A percentile compares a stretch with the other conserved stretches of the same genome.
These are phyloP conservation scores for Cremastinae sp. DNA, from an alignment of 2,888 invertebrate genomes.

Conservation along the genomic window DNA sequence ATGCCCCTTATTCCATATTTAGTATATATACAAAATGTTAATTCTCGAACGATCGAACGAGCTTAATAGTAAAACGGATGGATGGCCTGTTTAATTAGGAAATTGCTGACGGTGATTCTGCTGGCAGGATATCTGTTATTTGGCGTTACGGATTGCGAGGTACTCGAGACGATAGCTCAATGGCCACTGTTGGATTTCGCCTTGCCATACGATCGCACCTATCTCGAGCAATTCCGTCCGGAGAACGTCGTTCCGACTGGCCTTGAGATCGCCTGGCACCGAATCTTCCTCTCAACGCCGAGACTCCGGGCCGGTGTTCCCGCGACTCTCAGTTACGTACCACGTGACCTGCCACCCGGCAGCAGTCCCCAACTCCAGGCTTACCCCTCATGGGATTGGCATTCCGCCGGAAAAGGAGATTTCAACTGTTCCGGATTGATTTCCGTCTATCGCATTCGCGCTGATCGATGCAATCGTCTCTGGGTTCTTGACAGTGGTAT, in stretches of 20 bases:
- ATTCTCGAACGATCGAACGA: not conserved
- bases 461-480: slow-evolving; percentile 90
- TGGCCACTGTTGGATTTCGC: slow-evolving; percentile 80
- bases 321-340: slow-evolving; percentile 87
- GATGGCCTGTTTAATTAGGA: slow-evolving; percentile 32
- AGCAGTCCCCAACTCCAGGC: slow-evolving; percentile 88
- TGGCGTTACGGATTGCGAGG: slow-evolving; percentile 44
- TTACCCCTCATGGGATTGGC: slow-evolving; percentile 90
- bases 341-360: slow-evolving; percentile 84
- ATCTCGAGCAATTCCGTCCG: slow-evolving; percentile 82
- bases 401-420: slow-evolving; percentile 85
- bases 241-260: slow-evolving; percentile 90
- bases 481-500: slow-evolving; percentile 92
- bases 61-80: not conserved
- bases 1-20: too few species aligned
- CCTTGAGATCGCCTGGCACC: slow-evolving; percentile 86
- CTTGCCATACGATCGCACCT: slow-evolving; percentile 77
- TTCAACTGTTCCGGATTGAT: slow-evolving; percentile 89
- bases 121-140: slow-evolving; percentile 37
- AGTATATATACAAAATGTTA: too few species aligned
- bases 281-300: slow-evolving; percentile 89
- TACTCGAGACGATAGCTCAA: slow-evolving; percentile 79
- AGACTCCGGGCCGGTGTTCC: slow-evolving; percentile 89
- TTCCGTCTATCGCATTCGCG: slow-evolving; percentile 89
- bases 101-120: slow-evolving; percentile 53